Evolutionary conservation across 2,888 invertebrate species (phyloP).

Genomic region (Sarcophaga subvicina): DNA sequence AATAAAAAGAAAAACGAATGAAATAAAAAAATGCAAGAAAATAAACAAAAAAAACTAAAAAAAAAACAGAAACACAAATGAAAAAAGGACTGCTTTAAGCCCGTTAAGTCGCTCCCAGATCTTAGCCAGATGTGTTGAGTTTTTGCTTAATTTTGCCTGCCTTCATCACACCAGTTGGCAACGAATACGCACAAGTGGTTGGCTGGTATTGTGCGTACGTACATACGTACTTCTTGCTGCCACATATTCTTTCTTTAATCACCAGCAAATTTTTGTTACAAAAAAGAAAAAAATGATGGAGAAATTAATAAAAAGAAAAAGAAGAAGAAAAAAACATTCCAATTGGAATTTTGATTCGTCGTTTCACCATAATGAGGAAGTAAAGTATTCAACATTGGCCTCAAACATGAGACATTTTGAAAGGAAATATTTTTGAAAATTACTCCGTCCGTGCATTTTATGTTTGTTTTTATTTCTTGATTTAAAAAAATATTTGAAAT

Average conservation of each 20-base stretch:
- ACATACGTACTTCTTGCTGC: not conserved
- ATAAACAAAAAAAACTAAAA: conserved; percentile 4
- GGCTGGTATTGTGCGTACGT: conserved; percentile 2
- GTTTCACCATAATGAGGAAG: conserved; percentile 67
- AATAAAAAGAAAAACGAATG: conserved; percentile 38
- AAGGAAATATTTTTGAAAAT: conserved; percentile 7
- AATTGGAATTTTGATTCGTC: conserved; percentile 69
- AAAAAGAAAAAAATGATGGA: conserved; percentile 16
- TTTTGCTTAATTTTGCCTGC: conserved; percentile 48
- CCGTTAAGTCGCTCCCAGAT: conserved; percentile 6
- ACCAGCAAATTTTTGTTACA: conserved; percentile 1
- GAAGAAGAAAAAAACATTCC: conserved; percentile 52
- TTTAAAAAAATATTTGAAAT: conserved; percentile 46
- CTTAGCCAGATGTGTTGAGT: conserved; percentile 62
- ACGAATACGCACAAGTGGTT: not conserved
- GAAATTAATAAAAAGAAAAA: conserved; percentile 25
- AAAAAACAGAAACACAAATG: conserved; percentile 41
- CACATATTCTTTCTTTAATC: conserved; percentile 35
- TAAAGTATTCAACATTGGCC: conserved; percentile 14
- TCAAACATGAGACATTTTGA: not conserved
- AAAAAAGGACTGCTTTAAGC: conserved; percentile 38
- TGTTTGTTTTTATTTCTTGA: conserved; percentile 55
- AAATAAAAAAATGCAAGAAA: conserved; percentile 19
- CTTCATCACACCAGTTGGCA: conserved; percentile 27
- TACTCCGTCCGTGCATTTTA: conserved; percentile 50